These are phyloP conservation scores for Shargacucullia verbasci DNA, from an alignment of 2,888 invertebrate genomes.

Conservation along the genomic window DNA sequence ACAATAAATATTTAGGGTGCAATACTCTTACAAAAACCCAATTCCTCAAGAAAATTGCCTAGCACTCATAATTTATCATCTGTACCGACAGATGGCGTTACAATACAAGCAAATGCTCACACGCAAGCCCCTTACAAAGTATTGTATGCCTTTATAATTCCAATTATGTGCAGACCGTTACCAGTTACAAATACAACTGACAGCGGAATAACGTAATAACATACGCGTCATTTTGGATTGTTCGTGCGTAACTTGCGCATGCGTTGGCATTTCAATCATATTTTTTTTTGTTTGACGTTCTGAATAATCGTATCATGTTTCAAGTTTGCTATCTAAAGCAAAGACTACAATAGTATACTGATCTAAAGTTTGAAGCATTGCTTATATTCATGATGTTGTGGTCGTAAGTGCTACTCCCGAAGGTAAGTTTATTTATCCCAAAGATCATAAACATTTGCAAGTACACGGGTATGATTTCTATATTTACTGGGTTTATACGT, in stretches of 20 bases:
- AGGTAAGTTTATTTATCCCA: too few relatives aligned
- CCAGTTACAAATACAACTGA: constrained; percentile 36
- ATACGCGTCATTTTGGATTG: constrained; percentile 21
- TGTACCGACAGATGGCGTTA: constrained; percentile 30
- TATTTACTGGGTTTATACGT: too few relatives aligned
- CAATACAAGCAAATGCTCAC: constrained; percentile 10
- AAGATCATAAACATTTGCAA: too few relatives aligned
- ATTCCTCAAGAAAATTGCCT: too few relatives aligned
- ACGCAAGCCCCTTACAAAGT: constrained; percentile 8
- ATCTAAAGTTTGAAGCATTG: too few relatives aligned
- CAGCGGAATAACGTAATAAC: constrained; percentile 37
- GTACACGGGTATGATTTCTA: too few relatives aligned
- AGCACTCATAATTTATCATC: not conserved
- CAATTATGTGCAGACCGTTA: constrained; percentile 24
- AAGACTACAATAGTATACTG: too few relatives aligned
- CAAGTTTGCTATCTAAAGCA: not conserved
- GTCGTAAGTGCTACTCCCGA: too few relatives aligned
- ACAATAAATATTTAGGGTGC: too few relatives aligned
- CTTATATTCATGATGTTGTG: too few relatives aligned
- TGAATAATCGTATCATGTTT: too few relatives aligned
- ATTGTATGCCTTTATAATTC: constrained; percentile 21
- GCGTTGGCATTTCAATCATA: constrained; percentile 28
- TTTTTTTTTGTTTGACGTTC: constrained; percentile 2
- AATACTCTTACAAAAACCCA: too few relatives aligned
- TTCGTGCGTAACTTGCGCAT: constrained; percentile 26